phyloP scores from a whole-genome alignment of 2,797 vertebrate species.

The Tokudaia tokunoshimensis region DNA sequence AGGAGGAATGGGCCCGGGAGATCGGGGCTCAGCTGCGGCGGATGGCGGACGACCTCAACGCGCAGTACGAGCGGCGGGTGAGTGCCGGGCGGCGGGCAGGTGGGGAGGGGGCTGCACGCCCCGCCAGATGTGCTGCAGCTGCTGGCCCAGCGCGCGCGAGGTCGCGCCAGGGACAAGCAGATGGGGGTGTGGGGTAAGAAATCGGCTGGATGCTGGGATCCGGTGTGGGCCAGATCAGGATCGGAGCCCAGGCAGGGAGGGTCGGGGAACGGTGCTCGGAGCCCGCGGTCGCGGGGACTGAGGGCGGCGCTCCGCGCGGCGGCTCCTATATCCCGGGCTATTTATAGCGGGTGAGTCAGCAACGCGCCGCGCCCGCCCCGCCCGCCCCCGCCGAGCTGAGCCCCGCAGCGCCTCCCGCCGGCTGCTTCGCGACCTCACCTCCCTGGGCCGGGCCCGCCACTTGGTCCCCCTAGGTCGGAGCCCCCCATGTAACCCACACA shows the following conservation, averaged over 20 bases:
- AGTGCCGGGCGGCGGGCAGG: constrained; percentile 79
- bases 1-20: constrained; percentile 81
- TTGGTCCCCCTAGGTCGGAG: neutral
- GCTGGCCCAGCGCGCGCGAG: constrained; percentile 68
- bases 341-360: constrained; percentile 85
- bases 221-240: neutral
- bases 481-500: neutral
- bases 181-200: neutral
- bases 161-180: constrained; percentile 73
- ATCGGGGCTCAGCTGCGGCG: constrained; percentile 84
- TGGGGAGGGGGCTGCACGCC: constrained; percentile 69
- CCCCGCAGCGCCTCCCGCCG: constrained; percentile 64
- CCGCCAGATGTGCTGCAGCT: constrained; percentile 84
- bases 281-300: constrained; percentile 61
- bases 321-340: constrained; percentile 84
- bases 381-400: constrained; percentile 59
- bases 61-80: constrained; percentile 83
- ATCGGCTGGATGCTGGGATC: neutral
- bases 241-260: neutral
- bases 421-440: neutral
- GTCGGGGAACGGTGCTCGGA: neutral
- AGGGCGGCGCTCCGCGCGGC: constrained; percentile 66
- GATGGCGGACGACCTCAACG: constrained; percentile 86
- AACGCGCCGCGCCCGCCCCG: constrained; percentile 64
- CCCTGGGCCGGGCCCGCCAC: constrained; percentile 10